Evolutionary conservation across 2,888 invertebrate species (phyloP).

Genomic region (Drosophila testacea): DNA sequence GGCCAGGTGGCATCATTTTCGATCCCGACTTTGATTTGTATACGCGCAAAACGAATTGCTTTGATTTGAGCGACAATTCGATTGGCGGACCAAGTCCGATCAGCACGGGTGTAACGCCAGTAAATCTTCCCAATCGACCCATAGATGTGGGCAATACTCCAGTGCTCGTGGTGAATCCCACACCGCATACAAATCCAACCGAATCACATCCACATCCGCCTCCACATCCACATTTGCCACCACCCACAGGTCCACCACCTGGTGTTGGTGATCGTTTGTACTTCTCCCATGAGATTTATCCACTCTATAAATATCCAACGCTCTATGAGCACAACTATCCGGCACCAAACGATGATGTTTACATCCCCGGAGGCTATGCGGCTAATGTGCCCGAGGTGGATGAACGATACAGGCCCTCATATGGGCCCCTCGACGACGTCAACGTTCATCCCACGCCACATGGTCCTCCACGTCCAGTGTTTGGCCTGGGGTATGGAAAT

Average conservation of each 20-base stretch:
- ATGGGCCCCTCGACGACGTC: constrained; percentile 57
- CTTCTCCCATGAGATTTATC: constrained; percentile 84
- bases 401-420: constrained; percentile 78
- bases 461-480: constrained; percentile 81
- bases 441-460: constrained; percentile 60
- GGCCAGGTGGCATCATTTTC: constrained; percentile 86
- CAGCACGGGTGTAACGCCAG: constrained; percentile 69
- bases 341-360: constrained; percentile 82
- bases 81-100: constrained; percentile 69
- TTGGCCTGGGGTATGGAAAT: constrained; percentile 83
- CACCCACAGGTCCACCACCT: constrained; percentile 53
- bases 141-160: constrained; percentile 73
- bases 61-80: constrained; percentile 83
- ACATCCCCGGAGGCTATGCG: constrained; percentile 84
- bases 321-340: constrained; percentile 85
- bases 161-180: constrained; percentile 78
- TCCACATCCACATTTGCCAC: constrained; percentile 16
- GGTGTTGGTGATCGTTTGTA: constrained; percentile 81
- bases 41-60: constrained; percentile 86
- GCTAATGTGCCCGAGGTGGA: constrained; percentile 83
- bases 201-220: background rate
- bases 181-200: constrained; percentile 66
- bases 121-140: constrained; percentile 75
- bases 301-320: constrained; percentile 84
- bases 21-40: constrained; percentile 89